phyloP scores from a whole-genome alignment of 1,140 invertebrate genomes.

The Atta colombica region DNA sequence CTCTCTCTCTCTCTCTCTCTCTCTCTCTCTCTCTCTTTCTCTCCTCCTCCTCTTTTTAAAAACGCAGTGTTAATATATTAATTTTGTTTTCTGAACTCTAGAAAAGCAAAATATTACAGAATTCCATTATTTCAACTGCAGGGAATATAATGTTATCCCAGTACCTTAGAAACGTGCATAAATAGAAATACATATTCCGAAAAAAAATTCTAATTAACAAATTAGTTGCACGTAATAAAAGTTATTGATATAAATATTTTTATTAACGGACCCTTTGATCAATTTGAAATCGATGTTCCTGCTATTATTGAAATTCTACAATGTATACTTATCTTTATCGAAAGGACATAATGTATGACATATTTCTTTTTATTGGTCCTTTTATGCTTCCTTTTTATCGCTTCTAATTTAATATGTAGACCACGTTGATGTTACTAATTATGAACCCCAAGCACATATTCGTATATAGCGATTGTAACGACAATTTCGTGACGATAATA shows the following conservation, averaged over 20 bases:
- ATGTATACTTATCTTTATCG: neutral
- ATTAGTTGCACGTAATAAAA: neutral
- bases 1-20: neutral
- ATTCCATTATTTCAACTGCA: neutral
- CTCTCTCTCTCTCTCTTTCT: too few relatives aligned
- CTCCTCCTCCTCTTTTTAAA: neutral
- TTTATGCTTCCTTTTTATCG: constrained; percentile 5
- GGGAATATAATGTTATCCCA: neutral
- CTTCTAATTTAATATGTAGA: constrained; percentile 46
- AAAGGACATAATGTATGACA: neutral
- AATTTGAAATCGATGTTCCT: neutral
- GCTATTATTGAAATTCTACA: neutral
- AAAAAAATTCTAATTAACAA: neutral
- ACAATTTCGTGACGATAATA: constrained; percentile 52
- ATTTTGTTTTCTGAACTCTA: neutral
- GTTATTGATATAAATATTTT: neutral
- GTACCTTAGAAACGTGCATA: neutral
- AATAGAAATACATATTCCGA: neutral
- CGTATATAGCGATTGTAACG: constrained; percentile 28
- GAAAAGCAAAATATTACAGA: constrained; percentile 4
- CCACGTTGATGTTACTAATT: constrained; percentile 21
- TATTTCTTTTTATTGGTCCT: neutral
- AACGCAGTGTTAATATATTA: constrained; percentile 4
- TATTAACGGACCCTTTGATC: neutral
- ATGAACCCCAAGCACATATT: constrained; percentile 32